Base-by-base conservation (phyloP, 1,140 invertebrate species). In the Bathynomus jamesi region DNA sequence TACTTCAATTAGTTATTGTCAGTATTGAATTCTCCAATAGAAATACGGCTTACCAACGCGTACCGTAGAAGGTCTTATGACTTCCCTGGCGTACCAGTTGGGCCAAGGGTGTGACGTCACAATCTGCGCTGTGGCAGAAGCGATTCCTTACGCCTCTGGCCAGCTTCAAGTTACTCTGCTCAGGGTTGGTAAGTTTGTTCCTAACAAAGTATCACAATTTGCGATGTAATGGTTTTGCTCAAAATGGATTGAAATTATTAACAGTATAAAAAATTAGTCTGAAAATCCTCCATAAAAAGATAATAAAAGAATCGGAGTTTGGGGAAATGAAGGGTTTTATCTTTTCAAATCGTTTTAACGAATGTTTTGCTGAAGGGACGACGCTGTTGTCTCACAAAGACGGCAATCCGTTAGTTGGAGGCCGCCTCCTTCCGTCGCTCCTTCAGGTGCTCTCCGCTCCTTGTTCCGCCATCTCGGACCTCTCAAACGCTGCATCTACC, bases 351-450 rank as follows among this genome's bases (percentile, higher is more conserved):
- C n/a, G n/a, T n/a, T n/a, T n/a, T n/a, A n/a, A n/a, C n/a, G n/a
- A n/a, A n/a, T n/a, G n/a, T n/a, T n/a, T n/a, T n/a, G n/a, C n/a
- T n/a, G n/a, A n/a, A 40, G 32, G 32, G 17, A 17, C 32, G 7
- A 40, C 32, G 0, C 69, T 76, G 11, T 46, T 73, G 3, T 68
- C 71, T 29, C 61, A 71, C 28, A 73, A 68, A 46, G 65, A 72
- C 65, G 72, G 75, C 8, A 76, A 76, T 65, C 75, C 75, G n/a
- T 30, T 76, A 8, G 66, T 76, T 32, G 71, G 75, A 31, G 69
- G 71, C 11, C 60, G 71, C 10, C 62, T 76, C 27, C 63, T 76
- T 17, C 69, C 75, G 11, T 76, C 75, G 5, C 62, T 73, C 21
- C 69, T 76, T 4, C 75, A 76, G 25, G 70, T 76, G 27, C 30